phyloP scores from a whole-genome alignment of 64 coral and sea anemone species.

The Exaiptasia diaphana region DNA sequence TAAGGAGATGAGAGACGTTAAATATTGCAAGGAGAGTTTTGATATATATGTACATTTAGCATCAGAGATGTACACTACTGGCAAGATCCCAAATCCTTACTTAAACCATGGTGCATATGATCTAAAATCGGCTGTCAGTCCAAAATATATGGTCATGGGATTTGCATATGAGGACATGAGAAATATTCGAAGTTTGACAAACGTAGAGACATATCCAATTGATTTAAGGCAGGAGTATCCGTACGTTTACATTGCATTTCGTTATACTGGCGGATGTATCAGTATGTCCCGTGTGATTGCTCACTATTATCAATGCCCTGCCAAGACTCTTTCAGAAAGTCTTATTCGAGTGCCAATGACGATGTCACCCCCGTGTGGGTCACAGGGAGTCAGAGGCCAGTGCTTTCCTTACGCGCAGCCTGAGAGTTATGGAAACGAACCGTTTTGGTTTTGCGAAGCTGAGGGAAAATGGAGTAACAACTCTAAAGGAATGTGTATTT shows the following conservation, averaged over 20 bases:
- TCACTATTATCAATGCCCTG: background rate
- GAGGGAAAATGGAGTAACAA: constrained; percentile 21
- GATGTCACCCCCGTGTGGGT: background rate
- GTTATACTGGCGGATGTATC: constrained; percentile 1
- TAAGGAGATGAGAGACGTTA: background rate
- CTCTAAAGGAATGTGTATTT: background rate
- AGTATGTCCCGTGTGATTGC: background rate
- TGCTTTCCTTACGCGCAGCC: background rate
- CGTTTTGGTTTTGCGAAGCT: constrained; percentile 9
- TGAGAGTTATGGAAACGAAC: background rate
- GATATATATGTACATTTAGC: background rate
- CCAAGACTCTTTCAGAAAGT: background rate
- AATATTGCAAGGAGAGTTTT: background rate
- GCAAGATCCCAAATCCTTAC: background rate
- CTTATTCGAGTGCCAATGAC: background rate
- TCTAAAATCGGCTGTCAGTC: background rate
- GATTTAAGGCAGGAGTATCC: background rate
- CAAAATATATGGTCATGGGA: background rate
- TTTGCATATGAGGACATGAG: too few species aligned
- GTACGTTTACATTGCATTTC: constrained; percentile 1
- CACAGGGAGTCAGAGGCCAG: background rate
- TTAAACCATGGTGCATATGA: background rate
- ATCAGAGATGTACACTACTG: too few species aligned
- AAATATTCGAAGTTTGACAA: background rate
- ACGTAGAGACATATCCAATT: background rate